A percentile compares a stretch with the other conserved stretches of the same genome.
phyloP scores from a whole-genome alignment of 2,888 invertebrate genomes.

The Lagria hirta region DNA sequence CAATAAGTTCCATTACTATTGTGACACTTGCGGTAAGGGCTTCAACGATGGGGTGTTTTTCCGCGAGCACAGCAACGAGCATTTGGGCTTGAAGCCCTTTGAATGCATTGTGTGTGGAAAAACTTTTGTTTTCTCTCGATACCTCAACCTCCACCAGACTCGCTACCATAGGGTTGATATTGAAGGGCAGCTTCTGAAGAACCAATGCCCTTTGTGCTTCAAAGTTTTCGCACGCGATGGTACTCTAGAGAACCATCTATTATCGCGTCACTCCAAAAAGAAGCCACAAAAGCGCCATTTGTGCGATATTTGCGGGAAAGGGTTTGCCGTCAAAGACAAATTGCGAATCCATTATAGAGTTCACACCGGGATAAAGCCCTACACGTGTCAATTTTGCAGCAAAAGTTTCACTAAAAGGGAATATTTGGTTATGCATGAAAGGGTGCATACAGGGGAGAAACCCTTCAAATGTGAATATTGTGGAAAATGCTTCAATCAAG shows the following conservation, averaged over 20 bases:
- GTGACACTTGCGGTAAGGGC: slow-evolving; percentile 46
- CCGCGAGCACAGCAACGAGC: slow-evolving; percentile 52
- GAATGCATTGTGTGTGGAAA: slow-evolving; percentile 54
- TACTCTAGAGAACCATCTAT: slow-evolving; percentile 54
- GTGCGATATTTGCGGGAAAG: slow-evolving; percentile 49
- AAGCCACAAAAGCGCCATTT: slow-evolving; percentile 41
- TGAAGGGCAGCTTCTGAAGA: slow-evolving; percentile 52
- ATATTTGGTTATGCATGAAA: slow-evolving; percentile 61
- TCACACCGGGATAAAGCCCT: slow-evolving; percentile 48
- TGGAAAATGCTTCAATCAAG: slow-evolving; percentile 64
- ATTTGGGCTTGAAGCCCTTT: slow-evolving; percentile 51
- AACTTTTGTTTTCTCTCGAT: slow-evolving; percentile 47
- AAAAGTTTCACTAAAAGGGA: slow-evolving; percentile 49
- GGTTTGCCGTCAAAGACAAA: slow-evolving; percentile 45
- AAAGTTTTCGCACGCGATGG: slow-evolving; percentile 44
- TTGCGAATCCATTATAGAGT: slow-evolving; percentile 45
- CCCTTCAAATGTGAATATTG: slow-evolving; percentile 64
- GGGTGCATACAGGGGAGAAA: slow-evolving; percentile 64
- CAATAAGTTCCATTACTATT: slow-evolving; percentile 56
- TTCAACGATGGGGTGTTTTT: slow-evolving; percentile 53
- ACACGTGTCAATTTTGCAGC: slow-evolving; percentile 44
- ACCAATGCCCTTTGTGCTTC: slow-evolving; percentile 45
- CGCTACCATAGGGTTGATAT: slow-evolving; percentile 48
- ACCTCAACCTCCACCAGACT: slow-evolving; percentile 44
- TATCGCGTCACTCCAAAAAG: slow-evolving; percentile 43